These are phyloP conservation scores for Vespertilio murinus DNA, from an alignment of 2,797 vertebrate genomes.

Conservation along the genomic window DNA sequence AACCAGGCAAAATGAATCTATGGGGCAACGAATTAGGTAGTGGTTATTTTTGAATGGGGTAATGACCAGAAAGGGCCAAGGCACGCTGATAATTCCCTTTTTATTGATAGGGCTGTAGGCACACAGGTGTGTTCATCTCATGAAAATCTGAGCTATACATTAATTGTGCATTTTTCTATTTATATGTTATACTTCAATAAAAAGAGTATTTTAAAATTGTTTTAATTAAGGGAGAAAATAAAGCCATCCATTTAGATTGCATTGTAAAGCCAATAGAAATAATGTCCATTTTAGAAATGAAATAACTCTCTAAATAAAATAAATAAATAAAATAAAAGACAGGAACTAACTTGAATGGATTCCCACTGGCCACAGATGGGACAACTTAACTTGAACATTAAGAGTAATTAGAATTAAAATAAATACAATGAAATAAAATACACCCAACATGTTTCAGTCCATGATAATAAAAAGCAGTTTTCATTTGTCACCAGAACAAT, in stretches of 20 bases:
- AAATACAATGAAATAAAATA: background rate
- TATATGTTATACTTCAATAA: background rate
- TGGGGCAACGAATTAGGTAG: background rate
- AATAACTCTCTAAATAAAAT: background rate
- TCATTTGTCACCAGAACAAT: background rate
- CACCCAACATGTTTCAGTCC: background rate
- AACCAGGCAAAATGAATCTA: background rate
- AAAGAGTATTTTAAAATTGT: background rate
- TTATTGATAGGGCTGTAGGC: background rate
- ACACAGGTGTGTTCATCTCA: background rate
- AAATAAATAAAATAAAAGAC: background rate
- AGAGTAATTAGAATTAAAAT: background rate
- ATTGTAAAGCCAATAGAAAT: background rate
- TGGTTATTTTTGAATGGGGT: background rate
- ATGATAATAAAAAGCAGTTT: background rate
- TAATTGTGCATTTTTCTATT: background rate
- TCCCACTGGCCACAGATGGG: background rate
- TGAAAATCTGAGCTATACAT: background rate
- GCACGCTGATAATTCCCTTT: background rate
- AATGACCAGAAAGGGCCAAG: background rate
- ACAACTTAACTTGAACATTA: background rate
- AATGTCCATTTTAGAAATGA: background rate
- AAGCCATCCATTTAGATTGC: background rate
- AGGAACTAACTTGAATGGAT: background rate
- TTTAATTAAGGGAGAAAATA: background rate